These are phyloP conservation scores for Erebia epiphron DNA, from an alignment of 2,888 invertebrate genomes.

Conservation along the genomic window DNA sequence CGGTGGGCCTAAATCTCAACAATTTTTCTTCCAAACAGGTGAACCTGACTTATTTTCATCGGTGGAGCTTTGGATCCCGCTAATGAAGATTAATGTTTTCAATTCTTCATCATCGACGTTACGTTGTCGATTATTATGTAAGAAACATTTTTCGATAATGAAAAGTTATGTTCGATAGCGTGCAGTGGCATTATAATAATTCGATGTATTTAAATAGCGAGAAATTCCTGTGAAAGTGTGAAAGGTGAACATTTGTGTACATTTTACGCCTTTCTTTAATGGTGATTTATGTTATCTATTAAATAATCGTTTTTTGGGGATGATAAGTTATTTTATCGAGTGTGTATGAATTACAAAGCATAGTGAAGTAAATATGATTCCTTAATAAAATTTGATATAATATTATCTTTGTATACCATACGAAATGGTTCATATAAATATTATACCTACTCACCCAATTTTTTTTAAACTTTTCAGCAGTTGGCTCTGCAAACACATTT, in stretches of 20 bases:
- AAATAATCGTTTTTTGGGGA: not conserved
- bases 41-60: no score
- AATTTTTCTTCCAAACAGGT: no score
- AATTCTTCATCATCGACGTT: not conserved
- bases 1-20: no score
- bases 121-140: not conserved
- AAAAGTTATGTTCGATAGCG: not conserved
- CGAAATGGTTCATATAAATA: not conserved
- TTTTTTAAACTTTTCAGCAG: not conserved
- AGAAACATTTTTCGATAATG: not conserved
- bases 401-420: no score
- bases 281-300: not conserved
- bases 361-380: not conserved
- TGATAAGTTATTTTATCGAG: not conserved
- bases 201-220: constrained; percentile 48
- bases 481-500: not conserved
- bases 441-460: not conserved
- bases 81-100: not conserved
- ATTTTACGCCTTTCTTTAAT: not conserved
- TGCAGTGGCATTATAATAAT: constrained; percentile 28
- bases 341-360: not conserved
- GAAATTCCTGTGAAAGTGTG: not conserved
- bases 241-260: no score
- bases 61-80: not conserved
- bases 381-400: no score